Evolutionary conservation across 2,797 vertebrate genomes (phyloP).

Genomic region (Acanthurus leucopareius): DNA sequence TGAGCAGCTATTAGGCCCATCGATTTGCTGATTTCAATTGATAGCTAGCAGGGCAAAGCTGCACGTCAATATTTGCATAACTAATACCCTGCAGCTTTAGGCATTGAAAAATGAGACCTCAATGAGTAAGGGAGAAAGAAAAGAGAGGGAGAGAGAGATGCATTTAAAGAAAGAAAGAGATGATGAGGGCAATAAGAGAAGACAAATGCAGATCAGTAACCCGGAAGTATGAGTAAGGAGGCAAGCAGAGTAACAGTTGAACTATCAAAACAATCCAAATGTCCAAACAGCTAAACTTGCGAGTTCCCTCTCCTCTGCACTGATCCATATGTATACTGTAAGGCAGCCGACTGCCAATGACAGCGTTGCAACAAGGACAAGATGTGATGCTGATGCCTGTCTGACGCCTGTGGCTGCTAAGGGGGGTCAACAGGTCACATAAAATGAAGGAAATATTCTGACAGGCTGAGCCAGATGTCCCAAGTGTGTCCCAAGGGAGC

Average conservation of each 20-base stretch:
- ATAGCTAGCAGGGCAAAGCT: constrained; percentile 93
- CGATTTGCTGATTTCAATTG: constrained; percentile 98
- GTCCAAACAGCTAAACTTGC: not conserved
- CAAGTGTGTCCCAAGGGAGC: constrained; percentile 68
- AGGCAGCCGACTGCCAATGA: constrained; percentile 17
- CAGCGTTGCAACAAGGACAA: constrained; percentile 30
- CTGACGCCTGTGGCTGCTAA: constrained; percentile 48
- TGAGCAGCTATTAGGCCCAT: constrained; percentile 96
- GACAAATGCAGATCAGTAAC: constrained; percentile 25
- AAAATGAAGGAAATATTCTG: constrained; percentile 63
- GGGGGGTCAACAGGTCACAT: constrained; percentile 68
- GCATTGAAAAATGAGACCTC: constrained; percentile 90
- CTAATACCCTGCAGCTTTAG: constrained; percentile 89
- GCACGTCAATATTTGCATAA: constrained; percentile 94
- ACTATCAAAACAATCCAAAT: constrained; percentile 29
- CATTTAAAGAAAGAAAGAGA: constrained; percentile 16
- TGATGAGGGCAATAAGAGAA: constrained; percentile 27
- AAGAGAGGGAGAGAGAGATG: not conserved
- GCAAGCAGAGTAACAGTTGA: not conserved
- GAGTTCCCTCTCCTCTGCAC: not conserved
- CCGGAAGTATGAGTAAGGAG: not conserved
- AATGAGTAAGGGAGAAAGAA: constrained; percentile 70
- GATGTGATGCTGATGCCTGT: constrained; percentile 47
- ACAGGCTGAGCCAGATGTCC: constrained; percentile 83
- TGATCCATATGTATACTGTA: constrained; percentile 4